Evolutionary conservation across 2,113 vertebrate genomes (phyloP).

Genomic region (Picathartes gymnocephalus): DNA sequence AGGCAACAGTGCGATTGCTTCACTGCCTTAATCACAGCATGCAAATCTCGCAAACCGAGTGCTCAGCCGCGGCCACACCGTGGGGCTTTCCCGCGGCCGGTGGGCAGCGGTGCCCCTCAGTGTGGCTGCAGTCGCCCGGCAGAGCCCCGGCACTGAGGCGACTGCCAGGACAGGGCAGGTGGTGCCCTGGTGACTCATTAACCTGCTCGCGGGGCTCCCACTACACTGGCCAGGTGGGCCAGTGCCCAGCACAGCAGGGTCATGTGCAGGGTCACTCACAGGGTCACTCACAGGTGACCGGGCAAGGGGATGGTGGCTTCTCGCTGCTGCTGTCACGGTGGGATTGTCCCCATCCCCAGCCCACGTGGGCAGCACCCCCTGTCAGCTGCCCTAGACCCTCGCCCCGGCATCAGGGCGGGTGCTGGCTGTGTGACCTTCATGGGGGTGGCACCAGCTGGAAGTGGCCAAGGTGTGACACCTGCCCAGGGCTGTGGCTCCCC

Average conservation of each 20-base stretch:
- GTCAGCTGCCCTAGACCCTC: neutral
- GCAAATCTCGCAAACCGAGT: neutral
- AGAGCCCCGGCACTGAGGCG: rapidly evolving
- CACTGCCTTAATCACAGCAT: conserved; percentile 51
- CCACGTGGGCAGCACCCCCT: rapidly evolving
- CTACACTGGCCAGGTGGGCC: neutral
- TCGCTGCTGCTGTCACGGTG: rapidly evolving
- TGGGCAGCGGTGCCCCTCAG: neutral
- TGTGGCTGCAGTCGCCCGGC: rapidly evolving
- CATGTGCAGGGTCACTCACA: rapidly evolving
- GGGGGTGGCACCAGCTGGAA: neutral
- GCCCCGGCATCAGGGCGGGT: rapidly evolving
- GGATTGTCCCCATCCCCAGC: neutral
- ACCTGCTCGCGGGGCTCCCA: neutral
- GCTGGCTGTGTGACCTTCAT: rapidly evolving
- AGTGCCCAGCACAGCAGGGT: neutral
- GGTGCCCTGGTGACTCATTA: conserved; percentile 14
- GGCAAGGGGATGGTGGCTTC: neutral
- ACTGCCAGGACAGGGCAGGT: neutral
- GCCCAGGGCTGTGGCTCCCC: no score
- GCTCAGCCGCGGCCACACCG: neutral
- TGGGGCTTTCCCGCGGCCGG: neutral
- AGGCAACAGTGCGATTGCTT: conserved; percentile 41
- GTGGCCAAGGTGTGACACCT: neutral
- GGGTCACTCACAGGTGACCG: neutral